These are phyloP conservation scores for Ceramica pisi DNA, from an alignment of 2,888 invertebrate species.

Conservation along the genomic window DNA sequence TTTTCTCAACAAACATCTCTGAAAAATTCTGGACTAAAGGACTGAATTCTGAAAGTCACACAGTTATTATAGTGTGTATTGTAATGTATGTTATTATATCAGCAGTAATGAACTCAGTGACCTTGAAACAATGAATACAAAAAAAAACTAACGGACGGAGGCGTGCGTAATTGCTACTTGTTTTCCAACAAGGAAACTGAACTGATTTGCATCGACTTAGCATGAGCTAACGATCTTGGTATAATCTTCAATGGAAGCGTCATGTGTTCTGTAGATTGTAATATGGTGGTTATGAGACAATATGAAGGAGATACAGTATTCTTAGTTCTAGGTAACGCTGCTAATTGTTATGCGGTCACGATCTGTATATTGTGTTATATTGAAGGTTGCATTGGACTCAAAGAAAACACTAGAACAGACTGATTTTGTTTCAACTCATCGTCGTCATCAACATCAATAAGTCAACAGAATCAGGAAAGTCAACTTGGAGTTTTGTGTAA, in stretches of 20 bases:
- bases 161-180: conserved; percentile 55
- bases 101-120: conserved; percentile 24
- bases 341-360: conserved; percentile 44
- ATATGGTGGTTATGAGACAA: conserved; percentile 36
- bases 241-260: conserved; percentile 43
- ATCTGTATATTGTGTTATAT: conserved; percentile 8
- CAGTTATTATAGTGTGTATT: background rate
- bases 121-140: conserved; percentile 52
- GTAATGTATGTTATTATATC: conserved; percentile 21
- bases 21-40: too few species aligned
- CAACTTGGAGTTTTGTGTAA: conserved; percentile 9
- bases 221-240: conserved; percentile 46
- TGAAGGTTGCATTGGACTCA: conserved; percentile 15
- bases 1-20: too few species aligned
- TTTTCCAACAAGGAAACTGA: conserved; percentile 60
- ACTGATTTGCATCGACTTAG: conserved; percentile 56
- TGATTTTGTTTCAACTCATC: background rate
- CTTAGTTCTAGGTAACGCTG: conserved; percentile 35
- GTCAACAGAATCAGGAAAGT: background rate
- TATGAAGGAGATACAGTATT: conserved; percentile 43
- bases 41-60: background rate
- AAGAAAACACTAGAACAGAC: conserved; percentile 3
- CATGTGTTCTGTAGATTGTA: conserved; percentile 30
- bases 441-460: too few species aligned
- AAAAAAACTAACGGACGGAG: conserved; percentile 50